Base-by-base conservation (phyloP, 2,888 invertebrate species). In the Meta bourneti region DNA sequence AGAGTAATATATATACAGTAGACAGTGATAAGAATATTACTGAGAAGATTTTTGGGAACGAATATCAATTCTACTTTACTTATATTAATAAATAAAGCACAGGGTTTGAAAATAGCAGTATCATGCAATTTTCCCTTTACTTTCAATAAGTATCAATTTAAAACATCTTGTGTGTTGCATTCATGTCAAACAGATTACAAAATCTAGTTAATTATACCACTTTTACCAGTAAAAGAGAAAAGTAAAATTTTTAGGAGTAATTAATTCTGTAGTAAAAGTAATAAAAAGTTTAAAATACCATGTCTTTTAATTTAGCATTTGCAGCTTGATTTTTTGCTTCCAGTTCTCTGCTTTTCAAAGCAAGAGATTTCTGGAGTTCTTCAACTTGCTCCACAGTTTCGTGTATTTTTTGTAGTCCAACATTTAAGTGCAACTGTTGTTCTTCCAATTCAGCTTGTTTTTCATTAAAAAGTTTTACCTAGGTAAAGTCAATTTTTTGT, bases 371-470 rank as follows among this genome's bases (percentile, higher is more conserved):
- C 95, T 99, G 99, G 97, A 99, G 98, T 95, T 99, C 99, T 95
- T 99, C 99, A 16, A 99, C 99, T 95, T 99, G 99, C 94, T 99
- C 99, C 16, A 99, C 98, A 8, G 99, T 99, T 95, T 99, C 99
- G 0, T 98, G 98, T 94, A 99, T 99, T 96, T 99, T 99, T 94
- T 98, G 98, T 90, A 99, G 96, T 95, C 99, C 99, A 78, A 99
- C 99, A 95, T 99, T 99, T 94, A 99, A 96, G 95, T 99, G 99
- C 48, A 99, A 96, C 95, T 99, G 99, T 94, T 99, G 99, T 94
- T 99, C 99, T 95, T 99, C 99, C 89, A 99, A 96, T 95, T 99
- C 99, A 5, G 98, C 98, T 72, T 99, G 97, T 95, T 99, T 99
- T 95, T 99, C 99, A 93, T 98, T 98, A 95, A 99, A 98, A 93